These are phyloP conservation scores for Desmodus rotundus DNA, from an alignment of 2,113 vertebrate genomes.

Conservation along the genomic window DNA sequence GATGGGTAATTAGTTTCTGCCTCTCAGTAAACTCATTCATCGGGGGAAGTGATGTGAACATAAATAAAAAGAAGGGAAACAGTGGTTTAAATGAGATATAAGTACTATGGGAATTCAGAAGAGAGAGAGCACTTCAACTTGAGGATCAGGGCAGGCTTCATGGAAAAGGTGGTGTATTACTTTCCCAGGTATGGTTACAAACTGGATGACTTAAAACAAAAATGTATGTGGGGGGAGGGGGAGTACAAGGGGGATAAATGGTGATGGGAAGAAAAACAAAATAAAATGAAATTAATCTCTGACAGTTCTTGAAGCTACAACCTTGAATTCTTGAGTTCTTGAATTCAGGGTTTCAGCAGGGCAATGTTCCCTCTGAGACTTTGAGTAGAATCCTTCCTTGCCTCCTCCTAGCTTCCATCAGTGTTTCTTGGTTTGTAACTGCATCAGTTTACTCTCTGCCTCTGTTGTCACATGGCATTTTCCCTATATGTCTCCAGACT, in stretches of 20 bases:
- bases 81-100: neutral
- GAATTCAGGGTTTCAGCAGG: neutral
- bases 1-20: constrained; percentile 32
- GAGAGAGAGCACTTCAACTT: neutral
- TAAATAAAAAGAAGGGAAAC: neutral
- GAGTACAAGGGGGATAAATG: too few relatives aligned
- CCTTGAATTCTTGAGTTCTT: too few relatives aligned
- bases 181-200: neutral
- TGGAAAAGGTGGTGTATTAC: neutral
- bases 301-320: neutral
- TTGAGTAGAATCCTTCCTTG: neutral
- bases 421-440: neutral
- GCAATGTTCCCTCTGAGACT: neutral
- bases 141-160: neutral
- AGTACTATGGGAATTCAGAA: neutral
- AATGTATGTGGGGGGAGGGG: neutral
- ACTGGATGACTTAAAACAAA: neutral
- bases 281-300: neutral
- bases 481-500: neutral
- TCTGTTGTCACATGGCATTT: neutral
- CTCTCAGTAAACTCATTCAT: constrained; percentile 12
- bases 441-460: neutral
- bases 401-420: neutral
- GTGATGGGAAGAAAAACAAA: too few relatives aligned
- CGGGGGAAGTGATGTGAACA: neutral